phyloP scores from a whole-genome alignment of 2,797 vertebrate species.

The Gastrophryne carolinensis region DNA sequence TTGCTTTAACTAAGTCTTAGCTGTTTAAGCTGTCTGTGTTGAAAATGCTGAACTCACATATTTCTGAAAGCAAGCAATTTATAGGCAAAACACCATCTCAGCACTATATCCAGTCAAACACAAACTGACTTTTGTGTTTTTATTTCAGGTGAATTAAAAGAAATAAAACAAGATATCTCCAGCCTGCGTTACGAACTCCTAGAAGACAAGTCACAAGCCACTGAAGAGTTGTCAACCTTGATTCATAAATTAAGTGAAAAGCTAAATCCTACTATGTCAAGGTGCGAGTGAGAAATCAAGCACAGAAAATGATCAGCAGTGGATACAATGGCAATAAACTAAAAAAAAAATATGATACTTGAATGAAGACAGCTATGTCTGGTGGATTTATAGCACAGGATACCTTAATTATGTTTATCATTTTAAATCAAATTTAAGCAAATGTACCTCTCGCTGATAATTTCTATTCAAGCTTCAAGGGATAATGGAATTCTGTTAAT shows the following conservation, averaged over 20 bases:
- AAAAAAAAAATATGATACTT: slow-evolving; percentile 42
- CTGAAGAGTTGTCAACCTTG: slow-evolving; percentile 78
- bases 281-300: slow-evolving; percentile 67
- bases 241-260: slow-evolving; percentile 86
- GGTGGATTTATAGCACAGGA: slow-evolving; percentile 46
- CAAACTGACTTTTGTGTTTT: slow-evolving; percentile 22
- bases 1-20: no score
- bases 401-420: slow-evolving; percentile 5
- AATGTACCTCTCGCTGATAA: not conserved
- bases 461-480: not conserved
- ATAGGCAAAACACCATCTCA: not conserved
- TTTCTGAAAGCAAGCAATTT: not conserved
- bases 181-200: slow-evolving; percentile 85
- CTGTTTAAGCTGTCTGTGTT: not conserved
- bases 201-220: slow-evolving; percentile 86
- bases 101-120: not conserved
- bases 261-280: slow-evolving; percentile 68
- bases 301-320: slow-evolving; percentile 58
- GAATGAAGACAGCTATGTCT: slow-evolving; percentile 41
- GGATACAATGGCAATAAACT: slow-evolving; percentile 78
- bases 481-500: not conserved
- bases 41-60: not conserved
- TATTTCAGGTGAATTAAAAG: slow-evolving; percentile 80
- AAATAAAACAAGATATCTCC: slow-evolving; percentile 90
- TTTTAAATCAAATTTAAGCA: slow-evolving; percentile 7